Base-by-base conservation (phyloP, 2,797 vertebrate species). In the Peromyscus aztecus region DNA sequence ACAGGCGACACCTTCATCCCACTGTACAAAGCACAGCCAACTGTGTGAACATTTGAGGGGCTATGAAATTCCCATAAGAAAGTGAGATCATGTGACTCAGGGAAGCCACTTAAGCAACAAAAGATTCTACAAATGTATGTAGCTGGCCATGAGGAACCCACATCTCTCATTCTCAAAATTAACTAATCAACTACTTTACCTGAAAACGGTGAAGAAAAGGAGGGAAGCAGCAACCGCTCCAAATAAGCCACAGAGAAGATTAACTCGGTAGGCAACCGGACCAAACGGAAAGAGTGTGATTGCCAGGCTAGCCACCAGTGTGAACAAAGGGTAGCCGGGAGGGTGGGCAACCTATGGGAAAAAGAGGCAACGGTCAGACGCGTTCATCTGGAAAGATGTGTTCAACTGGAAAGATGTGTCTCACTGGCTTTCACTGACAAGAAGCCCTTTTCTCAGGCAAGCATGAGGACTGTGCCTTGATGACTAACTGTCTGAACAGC, bases 291-390 rank as follows among this genome's bases (percentile, higher is more conserved):
- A 95, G 8, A 99, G 98, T 27, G 29, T 95, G 86, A 98, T 98
- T 1, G 98, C 98, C 98, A 99, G 97, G 90, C 98, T 99, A 94
- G 99, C 99, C 96, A 99, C 97, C 75, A 99, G 97, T 1, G 99
- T 99, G 98, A 99, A 99, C 97, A 99, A 97, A 43, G 99, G 99
- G 95, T 99, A 99, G 96, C 99, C 99, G 0, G 99, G 99, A 98
- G 99, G 99, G 97, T 99, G 99, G 89, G 99, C 99, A 80, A 99
- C 99, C 99, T 99, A 95, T 0, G 19, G 98, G 88, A 94, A 96
- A 88, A 89, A 98, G 34, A 0, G 40, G 46, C 94, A 96, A 10
- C 29, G 76, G 94, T 97, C 96, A 83, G 49, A 96, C 52, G 80
- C 61, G 84, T 78, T 67, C 93, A 43, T 86, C 78, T 29, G 61